Conservation (phyloP, 2,797 vertebrate species). For the Sebastes diaconus region DNA sequence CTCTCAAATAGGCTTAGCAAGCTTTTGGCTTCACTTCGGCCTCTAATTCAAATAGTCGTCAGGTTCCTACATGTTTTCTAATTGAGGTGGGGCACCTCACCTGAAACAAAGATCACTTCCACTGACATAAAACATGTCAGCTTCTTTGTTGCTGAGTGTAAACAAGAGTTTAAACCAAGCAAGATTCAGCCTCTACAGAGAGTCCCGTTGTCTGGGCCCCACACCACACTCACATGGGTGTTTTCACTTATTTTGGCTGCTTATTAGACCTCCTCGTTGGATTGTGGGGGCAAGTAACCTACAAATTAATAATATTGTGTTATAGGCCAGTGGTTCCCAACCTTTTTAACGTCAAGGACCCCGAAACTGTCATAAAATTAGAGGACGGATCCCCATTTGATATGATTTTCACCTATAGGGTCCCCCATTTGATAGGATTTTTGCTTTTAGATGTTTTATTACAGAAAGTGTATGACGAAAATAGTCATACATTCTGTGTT, state of each 20-base stretch:
- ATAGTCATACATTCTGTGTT: too few relatives aligned
- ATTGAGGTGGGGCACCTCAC: too few relatives aligned
- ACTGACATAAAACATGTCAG: neutral
- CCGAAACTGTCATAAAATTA: too few relatives aligned
- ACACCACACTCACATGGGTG: neutral
- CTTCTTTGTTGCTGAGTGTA: neutral
- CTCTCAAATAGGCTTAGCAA: neutral
- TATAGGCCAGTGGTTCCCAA: too few relatives aligned
- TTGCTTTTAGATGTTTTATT: too few relatives aligned
- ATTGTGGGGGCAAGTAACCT: neutral
- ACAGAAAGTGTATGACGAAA: too few relatives aligned
- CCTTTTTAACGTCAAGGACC: too few relatives aligned
- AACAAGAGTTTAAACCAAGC: neutral
- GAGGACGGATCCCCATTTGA: too few relatives aligned
- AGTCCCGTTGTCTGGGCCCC: too few relatives aligned
- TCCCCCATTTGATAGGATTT: too few relatives aligned
- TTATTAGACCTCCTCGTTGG: neutral
- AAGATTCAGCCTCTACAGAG: neutral
- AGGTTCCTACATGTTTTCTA: neutral
- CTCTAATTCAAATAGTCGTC: neutral
- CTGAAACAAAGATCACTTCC: too few relatives aligned
- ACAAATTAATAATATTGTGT: neutral
- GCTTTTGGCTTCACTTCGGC: neutral
- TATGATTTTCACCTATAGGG: too few relatives aligned
- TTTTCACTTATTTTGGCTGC: neutral